Conservation (phyloP, 1,140 invertebrate species). For the Lordiphosa stackelbergi region DNA sequence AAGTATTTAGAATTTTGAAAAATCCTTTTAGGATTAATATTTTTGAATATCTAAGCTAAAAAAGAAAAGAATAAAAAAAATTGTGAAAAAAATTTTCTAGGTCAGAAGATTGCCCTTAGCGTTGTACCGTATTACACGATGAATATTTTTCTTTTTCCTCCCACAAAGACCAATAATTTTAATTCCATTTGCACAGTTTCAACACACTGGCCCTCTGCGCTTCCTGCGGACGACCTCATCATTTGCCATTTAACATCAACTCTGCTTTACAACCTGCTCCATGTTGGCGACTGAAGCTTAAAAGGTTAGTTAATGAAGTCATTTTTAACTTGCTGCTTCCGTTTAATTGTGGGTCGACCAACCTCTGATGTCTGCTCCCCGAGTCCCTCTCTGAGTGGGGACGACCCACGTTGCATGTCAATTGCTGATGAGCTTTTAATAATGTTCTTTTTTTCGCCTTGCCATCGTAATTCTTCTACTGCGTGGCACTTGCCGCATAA, state of each 20-base stretch:
- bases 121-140: too few species aligned
- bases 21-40: too few species aligned
- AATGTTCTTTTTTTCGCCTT: constrained; percentile 46
- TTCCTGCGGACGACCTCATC: too few species aligned
- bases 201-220: too few species aligned
- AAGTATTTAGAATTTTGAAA: too few species aligned
- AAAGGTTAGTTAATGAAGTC: constrained; percentile 68
- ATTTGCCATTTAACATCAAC: constrained; percentile 3
- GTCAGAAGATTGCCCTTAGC: too few species aligned
- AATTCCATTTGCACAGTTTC: too few species aligned
- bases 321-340: constrained; percentile 65
- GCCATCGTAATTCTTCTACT: constrained; percentile 65
- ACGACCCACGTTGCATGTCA: constrained; percentile 53
- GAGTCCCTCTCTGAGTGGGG: constrained; percentile 1
- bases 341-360: constrained; percentile 62
- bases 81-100: too few species aligned
- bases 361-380: constrained; percentile 20
- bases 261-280: not conserved
- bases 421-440: constrained; percentile 74
- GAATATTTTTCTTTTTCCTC: too few species aligned
- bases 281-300: constrained; percentile 7
- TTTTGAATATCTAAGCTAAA: too few species aligned
- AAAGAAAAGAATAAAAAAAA: too few species aligned
- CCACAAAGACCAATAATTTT: too few species aligned
- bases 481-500: constrained; percentile 64